Conservation (phyloP, 37 sponge, comb jelly and placozoan species). For the Bolinopsis microptera region DNA sequence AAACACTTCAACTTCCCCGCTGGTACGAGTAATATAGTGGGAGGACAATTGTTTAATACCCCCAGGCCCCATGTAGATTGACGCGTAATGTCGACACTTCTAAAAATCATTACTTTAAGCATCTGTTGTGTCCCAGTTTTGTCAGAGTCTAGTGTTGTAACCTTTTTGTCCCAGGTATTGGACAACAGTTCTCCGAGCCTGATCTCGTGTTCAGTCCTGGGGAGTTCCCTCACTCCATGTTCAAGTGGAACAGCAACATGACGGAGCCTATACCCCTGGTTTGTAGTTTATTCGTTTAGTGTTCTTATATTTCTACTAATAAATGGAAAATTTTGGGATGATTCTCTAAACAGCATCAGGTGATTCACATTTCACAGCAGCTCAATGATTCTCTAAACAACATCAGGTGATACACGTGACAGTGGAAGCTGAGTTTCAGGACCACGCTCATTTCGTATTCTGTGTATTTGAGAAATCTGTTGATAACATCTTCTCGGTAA, state of each 20-base stretch:
- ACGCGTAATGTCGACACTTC: too few relatives aligned
- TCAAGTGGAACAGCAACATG: conserved; percentile 26
- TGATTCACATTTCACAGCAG: too few relatives aligned
- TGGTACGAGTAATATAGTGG: too few relatives aligned
- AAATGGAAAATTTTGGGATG: too few relatives aligned
- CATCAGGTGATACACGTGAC: conserved; percentile 7
- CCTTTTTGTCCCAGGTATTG: neutral
- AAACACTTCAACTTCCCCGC: neutral
- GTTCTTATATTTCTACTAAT: too few relatives aligned
- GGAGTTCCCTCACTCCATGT: neutral
- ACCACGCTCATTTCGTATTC: conserved; percentile 49
- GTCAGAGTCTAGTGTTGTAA: too few relatives aligned
- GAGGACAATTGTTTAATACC: too few relatives aligned
- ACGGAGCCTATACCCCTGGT: conserved; percentile 37
- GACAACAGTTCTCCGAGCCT: neutral
- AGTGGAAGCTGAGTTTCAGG: conserved; percentile 21
- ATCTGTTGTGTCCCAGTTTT: too few relatives aligned
- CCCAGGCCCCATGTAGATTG: too few relatives aligned
- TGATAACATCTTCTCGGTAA: conserved; percentile 24
- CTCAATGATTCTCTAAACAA: too few relatives aligned
- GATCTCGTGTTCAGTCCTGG: conserved; percentile 21
- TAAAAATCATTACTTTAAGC: too few relatives aligned
- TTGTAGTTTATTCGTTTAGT: neutral
- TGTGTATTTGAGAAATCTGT: conserved; percentile 3
- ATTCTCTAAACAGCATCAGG: too few relatives aligned